Conservation (phyloP, 2,113 vertebrate genomes). For the Australoheros scitulus region DNA sequence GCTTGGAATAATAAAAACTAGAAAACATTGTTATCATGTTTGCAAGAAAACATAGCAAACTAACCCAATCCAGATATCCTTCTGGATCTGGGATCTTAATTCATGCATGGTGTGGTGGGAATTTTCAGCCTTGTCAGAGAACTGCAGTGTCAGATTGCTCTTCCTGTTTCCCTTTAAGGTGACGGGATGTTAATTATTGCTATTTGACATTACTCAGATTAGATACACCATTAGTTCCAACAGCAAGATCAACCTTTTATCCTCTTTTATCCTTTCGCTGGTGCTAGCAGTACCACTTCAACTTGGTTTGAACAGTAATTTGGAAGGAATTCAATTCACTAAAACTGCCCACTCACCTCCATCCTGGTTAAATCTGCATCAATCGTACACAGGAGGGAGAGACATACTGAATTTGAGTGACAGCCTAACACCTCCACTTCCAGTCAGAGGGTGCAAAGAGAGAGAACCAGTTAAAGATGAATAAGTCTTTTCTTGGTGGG, state of each 20-base stretch:
- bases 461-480: conserved; percentile 15
- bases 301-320: conserved; percentile 6
- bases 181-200: too few relatives aligned
- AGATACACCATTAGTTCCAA: background rate
- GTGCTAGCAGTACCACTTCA: background rate
- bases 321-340: background rate
- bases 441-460: background rate
- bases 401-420: conserved; percentile 26
- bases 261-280: background rate
- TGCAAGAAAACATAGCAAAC: background rate
- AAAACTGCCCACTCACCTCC: background rate
- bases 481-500: conserved; percentile 30
- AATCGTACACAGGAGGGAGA: background rate
- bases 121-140: background rate
- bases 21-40: background rate
- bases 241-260: background rate
- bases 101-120: background rate
- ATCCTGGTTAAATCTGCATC: conserved; percentile 30
- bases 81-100: background rate
- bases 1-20: background rate
- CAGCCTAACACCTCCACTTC: conserved; percentile 5
- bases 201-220: background rate
- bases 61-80: background rate
- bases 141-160: background rate
- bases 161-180: background rate